Conservation (phyloP, 2,797 vertebrate species). For the Lithobates pipiens region DNA sequence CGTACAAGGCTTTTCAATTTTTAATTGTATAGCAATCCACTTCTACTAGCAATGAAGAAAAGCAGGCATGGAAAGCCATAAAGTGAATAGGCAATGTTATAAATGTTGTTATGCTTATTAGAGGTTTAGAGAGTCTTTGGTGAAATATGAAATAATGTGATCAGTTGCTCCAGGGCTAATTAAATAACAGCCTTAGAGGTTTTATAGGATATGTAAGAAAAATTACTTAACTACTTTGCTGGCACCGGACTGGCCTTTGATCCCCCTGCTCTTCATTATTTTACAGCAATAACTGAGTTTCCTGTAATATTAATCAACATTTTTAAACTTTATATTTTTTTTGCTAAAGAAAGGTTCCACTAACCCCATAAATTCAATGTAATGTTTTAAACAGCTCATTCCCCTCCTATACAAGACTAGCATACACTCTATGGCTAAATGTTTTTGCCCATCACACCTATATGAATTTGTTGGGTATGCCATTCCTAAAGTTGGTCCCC, state of each 20-base stretch:
- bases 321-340: neutral
- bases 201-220: slow-evolving; percentile 21
- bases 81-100: neutral
- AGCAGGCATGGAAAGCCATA: slow-evolving; percentile 16
- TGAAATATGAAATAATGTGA: slow-evolving; percentile 5
- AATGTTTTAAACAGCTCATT: no score
- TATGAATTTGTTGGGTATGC: no score
- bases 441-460: no score
- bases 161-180: slow-evolving; percentile 11
- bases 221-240: slow-evolving; percentile 39
- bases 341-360: no score
- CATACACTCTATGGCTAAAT: no score
- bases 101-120: neutral
- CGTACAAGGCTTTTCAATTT: slow-evolving; percentile 34
- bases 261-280: neutral
- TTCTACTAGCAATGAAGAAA: slow-evolving; percentile 7
- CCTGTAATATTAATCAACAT: slow-evolving; percentile 8
- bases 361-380: no score
- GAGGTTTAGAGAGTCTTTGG: slow-evolving; percentile 10
- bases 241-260: slow-evolving; percentile 27
- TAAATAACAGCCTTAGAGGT: slow-evolving; percentile 35
- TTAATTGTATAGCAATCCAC: slow-evolving; percentile 14
- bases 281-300: neutral
- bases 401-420: no score
- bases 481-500: no score